Evolutionary conservation across 2,888 invertebrate genomes (phyloP), one percentile per base, ranked within the genome.

Genomic region (Poecilus cupreus): DNA sequence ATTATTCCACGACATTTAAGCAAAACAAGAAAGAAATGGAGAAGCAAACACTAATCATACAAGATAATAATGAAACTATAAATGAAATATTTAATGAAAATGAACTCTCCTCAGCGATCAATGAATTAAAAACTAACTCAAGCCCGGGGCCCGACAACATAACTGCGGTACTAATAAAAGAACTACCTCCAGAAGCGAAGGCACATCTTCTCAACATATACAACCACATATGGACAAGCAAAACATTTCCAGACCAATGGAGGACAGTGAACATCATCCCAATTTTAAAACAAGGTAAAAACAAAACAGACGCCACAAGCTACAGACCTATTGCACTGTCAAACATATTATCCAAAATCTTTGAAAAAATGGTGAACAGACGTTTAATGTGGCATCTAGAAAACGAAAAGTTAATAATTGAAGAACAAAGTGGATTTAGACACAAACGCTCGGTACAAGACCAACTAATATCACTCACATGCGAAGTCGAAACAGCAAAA

Each of bases 351-450:
- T 43, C 20, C 3, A 72, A 72, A 72, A 16, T 72, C 0, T 18
- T 46, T 18, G 49, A 76, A 32, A 76, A 76, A 57, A 76, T 76
- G 11, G 20, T 76, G 11, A 76, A 76, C 16, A 54, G 24, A 18
- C n/a, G 76, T 24, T 37, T 54, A 51, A 26, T 11, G 20, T 76
- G 76, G 76, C 49, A 16, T 2, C 32, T 76, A 16, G 46, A 76
- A 76, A 51, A 76, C n/a, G 22, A 76, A 22, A n/a, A 75, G 13
- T 22, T 54, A 24, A 11, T 54, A 11, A 26, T 18, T 13, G 32
- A 51, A 5, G 32, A 13, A 11, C 76, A 51, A 76, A 24, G 74
- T 22, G 74, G 74, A 49, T 74, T 74, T 20, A 13, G 74, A 10
- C n/a, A 43, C n/a, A 49, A 11, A 4, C 26, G 76, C 22, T 32